Percentiles rank a stretch among this genome's conserved stretches.
Conservation (phyloP, 2,113 vertebrate species). For the Acrocephalus arundinaceus region DNA sequence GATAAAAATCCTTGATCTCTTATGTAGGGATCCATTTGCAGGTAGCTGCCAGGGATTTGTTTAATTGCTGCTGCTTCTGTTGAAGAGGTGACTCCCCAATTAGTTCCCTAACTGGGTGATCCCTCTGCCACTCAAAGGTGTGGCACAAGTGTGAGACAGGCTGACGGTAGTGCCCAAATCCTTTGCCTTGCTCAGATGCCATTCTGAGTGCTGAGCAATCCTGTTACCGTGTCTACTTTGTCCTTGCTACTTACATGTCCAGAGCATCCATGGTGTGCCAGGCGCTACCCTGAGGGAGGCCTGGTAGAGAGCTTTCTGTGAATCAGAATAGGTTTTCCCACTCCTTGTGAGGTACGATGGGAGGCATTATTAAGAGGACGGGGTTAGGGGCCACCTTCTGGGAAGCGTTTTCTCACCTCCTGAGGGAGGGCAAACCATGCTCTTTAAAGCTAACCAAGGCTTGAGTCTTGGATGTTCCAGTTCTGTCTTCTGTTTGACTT, state of each 20-base stretch:
- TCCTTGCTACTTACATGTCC: neutral
- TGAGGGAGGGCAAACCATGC: neutral
- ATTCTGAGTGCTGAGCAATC: neutral
- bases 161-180: neutral
- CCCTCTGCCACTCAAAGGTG: neutral
- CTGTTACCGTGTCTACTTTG: neutral
- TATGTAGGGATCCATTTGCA: neutral
- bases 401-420: neutral
- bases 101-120: neutral
- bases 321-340: neutral
- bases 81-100: neutral
- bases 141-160: neutral
- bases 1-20: neutral
- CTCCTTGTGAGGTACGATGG: neutral
- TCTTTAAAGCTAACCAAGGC: neutral
- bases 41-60: neutral
- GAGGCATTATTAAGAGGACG: neutral
- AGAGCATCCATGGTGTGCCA: neutral
- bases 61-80: neutral
- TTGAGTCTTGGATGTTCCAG: neutral
- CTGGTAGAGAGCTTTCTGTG: neutral
- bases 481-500: neutral
- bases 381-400: neutral
- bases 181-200: neutral
- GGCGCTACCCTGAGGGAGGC: neutral